Base-by-base conservation (phyloP, 2,888 invertebrate genomes). In the Fragum sueziense region DNA sequence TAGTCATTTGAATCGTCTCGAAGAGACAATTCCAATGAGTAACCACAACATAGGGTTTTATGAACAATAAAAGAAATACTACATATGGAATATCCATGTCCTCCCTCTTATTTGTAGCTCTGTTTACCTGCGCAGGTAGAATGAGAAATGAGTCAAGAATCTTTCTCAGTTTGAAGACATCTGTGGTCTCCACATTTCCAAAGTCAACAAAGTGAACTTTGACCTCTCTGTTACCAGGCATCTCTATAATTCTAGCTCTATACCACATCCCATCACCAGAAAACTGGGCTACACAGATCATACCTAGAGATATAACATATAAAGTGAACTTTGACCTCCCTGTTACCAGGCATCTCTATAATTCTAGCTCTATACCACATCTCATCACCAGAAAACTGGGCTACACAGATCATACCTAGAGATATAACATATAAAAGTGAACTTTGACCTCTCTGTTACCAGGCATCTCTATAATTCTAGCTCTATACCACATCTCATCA, bases 401-500 rank as follows among this genome's bases (percentile, higher is more conserved):
- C 95, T 76, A 96, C 92, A 90, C 97, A 97, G 0, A 95, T 94
- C 91, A 95, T 94, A 83, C 95, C 96, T 95, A 93, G 37, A 90
- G 91, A 17, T 41, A 47, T 47, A 22, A 52, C 14, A 74, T n/a
- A n/a, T n/a, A n/a, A 80, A 95, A 94, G 84, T 93, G 93, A 34
- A 96, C 95, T 62, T 94, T 93, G 31, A 95, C 95, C 90, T 89
- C 93, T 87, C 93, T 93, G 14, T 92, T 87, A 0, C 93, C 93
- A 2, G 94, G 93, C 7, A 95, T 90, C 52, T 95, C 94, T 2
- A 88, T 87, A 33, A 96, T 94, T 17, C 94, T 88, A 1, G 94
- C 96, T 73, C 97, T 94, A 91, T 97, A 96, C 96, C 96, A 96
- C 47, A 93, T 88, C 0, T 94, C 93, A 89, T 96, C 96, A 70